Evolutionary conservation across 2,888 invertebrate genomes (phyloP).

Genomic region (Caenorhabditis becei): DNA sequence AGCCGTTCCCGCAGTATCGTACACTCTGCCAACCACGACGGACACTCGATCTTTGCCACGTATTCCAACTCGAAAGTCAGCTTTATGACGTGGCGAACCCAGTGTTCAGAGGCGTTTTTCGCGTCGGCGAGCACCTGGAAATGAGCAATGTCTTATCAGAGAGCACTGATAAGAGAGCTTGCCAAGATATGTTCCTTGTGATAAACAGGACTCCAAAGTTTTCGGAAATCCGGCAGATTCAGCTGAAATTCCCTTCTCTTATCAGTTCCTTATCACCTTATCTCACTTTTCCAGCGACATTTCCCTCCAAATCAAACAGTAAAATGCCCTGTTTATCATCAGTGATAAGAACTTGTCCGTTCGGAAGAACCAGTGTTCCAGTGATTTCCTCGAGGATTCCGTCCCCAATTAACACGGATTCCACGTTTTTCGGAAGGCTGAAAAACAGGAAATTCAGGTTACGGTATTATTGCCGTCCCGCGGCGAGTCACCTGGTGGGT

Average conservation of each 20-base stretch:
- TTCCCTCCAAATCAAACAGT: constrained; percentile 66
- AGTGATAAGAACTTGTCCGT: constrained; percentile 64
- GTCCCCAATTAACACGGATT: constrained; percentile 65
- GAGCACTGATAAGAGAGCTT: too few relatives aligned
- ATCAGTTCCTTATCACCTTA: background rate
- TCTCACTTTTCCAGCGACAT: constrained; percentile 51
- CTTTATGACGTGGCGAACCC: constrained; percentile 68
- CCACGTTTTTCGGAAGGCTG: constrained; percentile 66
- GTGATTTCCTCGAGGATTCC: constrained; percentile 64
- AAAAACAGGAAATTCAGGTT: constrained; percentile 5
- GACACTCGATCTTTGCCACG: constrained; percentile 70
- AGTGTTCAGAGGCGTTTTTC: constrained; percentile 56
- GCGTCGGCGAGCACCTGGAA: constrained; percentile 61
- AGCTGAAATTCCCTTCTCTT: constrained; percentile 43
- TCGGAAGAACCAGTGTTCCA: constrained; percentile 64
- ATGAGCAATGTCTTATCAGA: too few relatives aligned
- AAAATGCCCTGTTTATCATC: constrained; percentile 64
- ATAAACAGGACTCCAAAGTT: constrained; percentile 62
- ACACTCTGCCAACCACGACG: constrained; percentile 65
- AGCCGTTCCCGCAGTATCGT: constrained; percentile 66
- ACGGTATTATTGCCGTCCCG: too few relatives aligned
- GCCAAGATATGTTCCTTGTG: constrained; percentile 69
- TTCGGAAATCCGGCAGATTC: constrained; percentile 58
- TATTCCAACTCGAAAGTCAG: constrained; percentile 64
- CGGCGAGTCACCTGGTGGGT: too few relatives aligned